Conservation (phyloP, 1,140 invertebrate genomes). For the Cydia splendana region DNA sequence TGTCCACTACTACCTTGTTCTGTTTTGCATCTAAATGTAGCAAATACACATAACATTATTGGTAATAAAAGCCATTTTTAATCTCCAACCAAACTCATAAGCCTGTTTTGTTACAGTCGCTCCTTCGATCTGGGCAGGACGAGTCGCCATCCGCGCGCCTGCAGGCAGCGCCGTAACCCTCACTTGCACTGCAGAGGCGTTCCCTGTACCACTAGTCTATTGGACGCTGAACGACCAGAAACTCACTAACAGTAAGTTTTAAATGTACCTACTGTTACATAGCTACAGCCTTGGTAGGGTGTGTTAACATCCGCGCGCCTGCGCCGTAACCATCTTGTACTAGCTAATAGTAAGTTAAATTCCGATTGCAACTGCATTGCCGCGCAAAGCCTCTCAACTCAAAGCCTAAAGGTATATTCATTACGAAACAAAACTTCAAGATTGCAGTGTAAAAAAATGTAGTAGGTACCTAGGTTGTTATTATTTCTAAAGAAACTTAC, state of each 20-base stretch:
- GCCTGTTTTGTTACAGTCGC: constrained; percentile 48
- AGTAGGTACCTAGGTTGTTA: too few relatives aligned
- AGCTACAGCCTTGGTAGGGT: not conserved
- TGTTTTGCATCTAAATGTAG: too few relatives aligned
- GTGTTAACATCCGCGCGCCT: constrained; percentile 83
- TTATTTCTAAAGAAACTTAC: too few relatives aligned
- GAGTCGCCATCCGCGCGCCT: constrained; percentile 85
- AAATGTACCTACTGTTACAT: too few relatives aligned
- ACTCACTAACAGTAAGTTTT: constrained; percentile 58
- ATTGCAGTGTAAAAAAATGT: too few relatives aligned
- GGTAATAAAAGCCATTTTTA: not conserved
- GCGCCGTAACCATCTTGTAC: constrained; percentile 82
- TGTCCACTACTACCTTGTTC: too few relatives aligned
- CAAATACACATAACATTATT: not conserved
- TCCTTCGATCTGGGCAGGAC: constrained; percentile 59
- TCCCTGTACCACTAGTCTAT: constrained; percentile 78
- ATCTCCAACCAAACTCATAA: not conserved
- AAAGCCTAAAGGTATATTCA: too few relatives aligned
- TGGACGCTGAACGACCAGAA: constrained; percentile 68
- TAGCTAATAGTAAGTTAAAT: too few relatives aligned
- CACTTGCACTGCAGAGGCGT: constrained; percentile 91
- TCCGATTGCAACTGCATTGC: too few relatives aligned
- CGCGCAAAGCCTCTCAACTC: too few relatives aligned
- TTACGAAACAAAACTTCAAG: too few relatives aligned
- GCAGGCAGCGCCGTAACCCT: constrained; percentile 87